Conservation (phyloP, 2,888 invertebrate species). For the Aphidius colemani region DNA sequence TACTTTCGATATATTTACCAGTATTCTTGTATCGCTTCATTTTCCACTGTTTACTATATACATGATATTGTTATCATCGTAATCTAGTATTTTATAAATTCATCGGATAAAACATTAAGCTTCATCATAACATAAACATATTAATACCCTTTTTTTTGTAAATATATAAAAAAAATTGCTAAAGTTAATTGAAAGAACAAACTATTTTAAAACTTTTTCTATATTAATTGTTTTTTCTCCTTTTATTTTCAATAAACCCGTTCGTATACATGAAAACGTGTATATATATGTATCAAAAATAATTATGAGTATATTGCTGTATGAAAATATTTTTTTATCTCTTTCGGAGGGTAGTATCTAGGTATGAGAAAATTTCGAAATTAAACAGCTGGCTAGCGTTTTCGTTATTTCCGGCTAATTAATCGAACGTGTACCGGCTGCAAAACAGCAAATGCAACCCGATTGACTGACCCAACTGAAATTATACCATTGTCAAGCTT, state of each 20-base stretch:
- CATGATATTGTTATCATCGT: too few species aligned
- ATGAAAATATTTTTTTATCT: too few species aligned
- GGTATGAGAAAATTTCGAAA: neutral
- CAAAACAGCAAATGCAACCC: conserved; percentile 8
- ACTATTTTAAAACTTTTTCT: neutral
- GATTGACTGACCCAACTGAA: conserved; percentile 19
- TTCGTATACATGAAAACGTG: too few species aligned
- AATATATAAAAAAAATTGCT: neutral
- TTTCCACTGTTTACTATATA: too few species aligned
- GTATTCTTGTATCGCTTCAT: conserved; percentile 2
- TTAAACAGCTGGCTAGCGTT: conserved; percentile 18
- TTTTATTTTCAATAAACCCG: too few species aligned
- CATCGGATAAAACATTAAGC: too few species aligned
- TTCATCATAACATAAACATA: neutral
- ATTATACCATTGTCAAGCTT: conserved; percentile 23
- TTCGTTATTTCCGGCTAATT: conserved; percentile 28
- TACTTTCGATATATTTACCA: conserved; percentile 16
- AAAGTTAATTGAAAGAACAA: neutral
- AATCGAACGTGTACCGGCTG: conserved; percentile 26
- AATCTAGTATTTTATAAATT: too few species aligned
- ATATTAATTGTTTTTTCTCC: too few species aligned
- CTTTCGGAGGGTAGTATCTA: neutral
- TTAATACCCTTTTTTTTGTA: neutral
- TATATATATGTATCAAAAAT: too few species aligned
- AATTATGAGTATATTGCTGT: too few species aligned